Conservation (phyloP, 2,888 invertebrate species). For the Scrobipalpa costella region DNA sequence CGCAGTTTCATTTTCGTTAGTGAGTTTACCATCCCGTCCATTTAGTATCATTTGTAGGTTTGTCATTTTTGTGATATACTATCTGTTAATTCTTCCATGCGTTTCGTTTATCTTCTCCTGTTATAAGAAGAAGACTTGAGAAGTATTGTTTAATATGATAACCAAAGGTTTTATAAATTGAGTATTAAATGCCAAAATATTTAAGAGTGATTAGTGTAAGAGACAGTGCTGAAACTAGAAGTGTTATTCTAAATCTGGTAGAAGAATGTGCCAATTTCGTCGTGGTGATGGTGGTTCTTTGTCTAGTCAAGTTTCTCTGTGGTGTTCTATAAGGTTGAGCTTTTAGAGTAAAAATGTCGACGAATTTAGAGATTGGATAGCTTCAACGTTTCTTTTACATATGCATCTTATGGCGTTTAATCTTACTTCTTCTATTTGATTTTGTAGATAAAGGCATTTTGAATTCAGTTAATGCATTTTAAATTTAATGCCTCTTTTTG, state of each 20-base stretch:
- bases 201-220: constrained; percentile 49
- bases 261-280: constrained; percentile 36
- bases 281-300: constrained; percentile 41
- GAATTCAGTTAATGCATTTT: not conserved
- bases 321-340: constrained; percentile 67
- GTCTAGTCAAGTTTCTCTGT: constrained; percentile 56
- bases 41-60: constrained; percentile 61
- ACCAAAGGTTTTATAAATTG: constrained; percentile 38
- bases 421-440: not conserved
- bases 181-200: constrained; percentile 45
- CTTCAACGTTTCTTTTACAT: constrained; percentile 1
- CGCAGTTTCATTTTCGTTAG: constrained; percentile 53
- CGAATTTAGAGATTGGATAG: constrained; percentile 50
- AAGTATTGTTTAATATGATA: constrained; percentile 31
- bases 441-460: not conserved
- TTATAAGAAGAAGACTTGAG: constrained; percentile 56
- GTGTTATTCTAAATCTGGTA: constrained; percentile 34
- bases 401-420: not conserved
- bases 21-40: constrained; percentile 77
- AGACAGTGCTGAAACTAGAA: constrained; percentile 31
- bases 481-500: not conserved
- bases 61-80: constrained; percentile 40
- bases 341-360: constrained; percentile 64
- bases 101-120: constrained; percentile 46
- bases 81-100: not conserved